Evolutionary conservation across 2,888 invertebrate species (phyloP).

Genomic region (Branchellion lobata): DNA sequence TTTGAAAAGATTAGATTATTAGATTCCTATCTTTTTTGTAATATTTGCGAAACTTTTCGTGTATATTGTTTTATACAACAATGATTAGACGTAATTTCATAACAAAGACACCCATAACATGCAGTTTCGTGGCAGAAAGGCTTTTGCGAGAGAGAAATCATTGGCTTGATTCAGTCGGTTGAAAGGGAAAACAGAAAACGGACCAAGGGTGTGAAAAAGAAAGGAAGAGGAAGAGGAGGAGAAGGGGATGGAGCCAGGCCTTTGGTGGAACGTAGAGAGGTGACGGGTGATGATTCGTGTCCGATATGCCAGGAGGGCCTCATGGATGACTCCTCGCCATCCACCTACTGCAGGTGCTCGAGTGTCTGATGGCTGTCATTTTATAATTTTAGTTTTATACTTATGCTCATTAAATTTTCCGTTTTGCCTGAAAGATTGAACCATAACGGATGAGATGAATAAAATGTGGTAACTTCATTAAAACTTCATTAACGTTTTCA

Average conservation of each 20-base stretch:
- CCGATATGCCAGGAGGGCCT: constrained; percentile 63
- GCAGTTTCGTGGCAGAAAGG: constrained; percentile 63
- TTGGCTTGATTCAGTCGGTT: constrained; percentile 54
- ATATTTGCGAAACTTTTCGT: neutral
- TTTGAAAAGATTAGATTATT: neutral
- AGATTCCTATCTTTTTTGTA: constrained; percentile 4
- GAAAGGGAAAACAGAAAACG: neutral
- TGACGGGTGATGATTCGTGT: constrained; percentile 61
- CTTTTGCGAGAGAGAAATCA: constrained; percentile 61
- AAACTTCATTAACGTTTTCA: too few species aligned
- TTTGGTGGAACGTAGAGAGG: constrained; percentile 55
- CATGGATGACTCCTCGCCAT: constrained; percentile 58
- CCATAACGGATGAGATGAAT: too few species aligned
- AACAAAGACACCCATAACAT: too few species aligned
- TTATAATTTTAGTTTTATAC: too few species aligned
- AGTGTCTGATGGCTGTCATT: neutral
- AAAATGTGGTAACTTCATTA: too few species aligned
- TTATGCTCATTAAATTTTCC: too few species aligned
- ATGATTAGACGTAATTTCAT: too few species aligned
- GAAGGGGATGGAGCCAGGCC: constrained; percentile 33
- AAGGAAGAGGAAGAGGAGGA: neutral
- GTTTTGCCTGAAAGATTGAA: too few species aligned
- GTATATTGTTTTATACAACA: constrained; percentile 9
- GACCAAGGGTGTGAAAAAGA: neutral
- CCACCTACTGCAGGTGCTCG: constrained; percentile 61